Evolutionary conservation across 2,797 vertebrate species (phyloP).

Genomic region (Acanthis flammea): DNA sequence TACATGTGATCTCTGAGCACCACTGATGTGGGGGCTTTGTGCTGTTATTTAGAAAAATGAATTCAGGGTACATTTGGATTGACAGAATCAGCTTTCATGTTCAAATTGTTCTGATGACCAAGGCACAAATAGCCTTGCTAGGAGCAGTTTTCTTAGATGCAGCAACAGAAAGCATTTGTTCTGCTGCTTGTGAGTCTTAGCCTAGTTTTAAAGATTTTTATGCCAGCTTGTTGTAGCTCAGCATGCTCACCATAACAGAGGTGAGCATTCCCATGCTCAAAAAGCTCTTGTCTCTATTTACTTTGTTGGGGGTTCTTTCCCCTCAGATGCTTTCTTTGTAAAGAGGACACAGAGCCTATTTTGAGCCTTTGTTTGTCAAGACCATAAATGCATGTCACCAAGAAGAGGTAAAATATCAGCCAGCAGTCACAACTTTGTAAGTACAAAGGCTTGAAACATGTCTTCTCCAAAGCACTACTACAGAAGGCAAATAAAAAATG

Average conservation of each 20-base stretch:
- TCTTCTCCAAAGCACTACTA: background rate
- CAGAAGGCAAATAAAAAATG: background rate
- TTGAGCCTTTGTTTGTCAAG: slow-evolving; percentile 13
- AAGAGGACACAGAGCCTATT: background rate
- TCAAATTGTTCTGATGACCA: background rate
- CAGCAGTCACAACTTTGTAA: background rate
- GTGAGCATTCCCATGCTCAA: background rate
- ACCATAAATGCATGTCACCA: background rate
- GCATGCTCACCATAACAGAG: background rate
- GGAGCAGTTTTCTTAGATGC: background rate
- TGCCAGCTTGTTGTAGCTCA: background rate
- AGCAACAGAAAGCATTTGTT: background rate
- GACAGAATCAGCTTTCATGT: background rate
- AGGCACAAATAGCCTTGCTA: background rate
- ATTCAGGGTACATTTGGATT: background rate
- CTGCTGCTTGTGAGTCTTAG: background rate
- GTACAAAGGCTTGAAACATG: background rate
- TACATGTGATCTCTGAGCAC: background rate
- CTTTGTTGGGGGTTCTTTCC: background rate
- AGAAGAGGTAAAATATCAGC: background rate
- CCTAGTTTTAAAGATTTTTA: background rate
- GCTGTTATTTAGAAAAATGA: background rate
- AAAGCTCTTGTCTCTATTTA: background rate
- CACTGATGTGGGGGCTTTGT: background rate
- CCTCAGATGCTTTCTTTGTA: background rate